Conservation (phyloP, 2,113 vertebrate species). For the Pavo muticus region DNA sequence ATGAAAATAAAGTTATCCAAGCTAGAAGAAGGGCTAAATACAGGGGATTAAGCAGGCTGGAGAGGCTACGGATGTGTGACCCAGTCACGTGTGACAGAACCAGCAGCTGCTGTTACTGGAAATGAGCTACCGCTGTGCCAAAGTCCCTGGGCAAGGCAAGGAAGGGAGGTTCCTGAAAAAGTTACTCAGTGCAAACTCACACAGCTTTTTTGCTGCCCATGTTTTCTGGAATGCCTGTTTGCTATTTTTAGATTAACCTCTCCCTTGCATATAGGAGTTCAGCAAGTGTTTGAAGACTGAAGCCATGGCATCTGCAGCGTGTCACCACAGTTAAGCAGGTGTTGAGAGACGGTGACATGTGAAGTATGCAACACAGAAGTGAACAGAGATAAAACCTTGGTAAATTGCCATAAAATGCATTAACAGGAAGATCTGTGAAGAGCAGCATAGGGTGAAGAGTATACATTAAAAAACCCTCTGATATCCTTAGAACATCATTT, state of each 20-base stretch:
- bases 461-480: neutral
- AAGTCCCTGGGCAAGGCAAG: accelerated
- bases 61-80: accelerated
- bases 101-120: neutral
- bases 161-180: neutral
- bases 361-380: neutral
- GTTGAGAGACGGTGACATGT: neutral
- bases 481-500: neutral
- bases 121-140: neutral
- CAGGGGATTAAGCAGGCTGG: neutral
- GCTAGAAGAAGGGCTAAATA: neutral
- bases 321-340: neutral
- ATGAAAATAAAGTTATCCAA: neutral
- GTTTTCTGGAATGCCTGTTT: neutral
- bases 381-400: neutral
- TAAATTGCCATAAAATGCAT: neutral
- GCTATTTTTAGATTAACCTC: neutral
- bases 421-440: neutral
- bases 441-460: neutral
- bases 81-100: neutral
- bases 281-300: neutral
- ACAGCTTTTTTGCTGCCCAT: neutral
- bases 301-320: neutral
- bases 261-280: neutral
- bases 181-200: neutral